Evolutionary conservation across 2,888 invertebrate genomes (phyloP), one percentile per base, ranked within the genome.

Genomic region (Saturnia japonica): DNA sequence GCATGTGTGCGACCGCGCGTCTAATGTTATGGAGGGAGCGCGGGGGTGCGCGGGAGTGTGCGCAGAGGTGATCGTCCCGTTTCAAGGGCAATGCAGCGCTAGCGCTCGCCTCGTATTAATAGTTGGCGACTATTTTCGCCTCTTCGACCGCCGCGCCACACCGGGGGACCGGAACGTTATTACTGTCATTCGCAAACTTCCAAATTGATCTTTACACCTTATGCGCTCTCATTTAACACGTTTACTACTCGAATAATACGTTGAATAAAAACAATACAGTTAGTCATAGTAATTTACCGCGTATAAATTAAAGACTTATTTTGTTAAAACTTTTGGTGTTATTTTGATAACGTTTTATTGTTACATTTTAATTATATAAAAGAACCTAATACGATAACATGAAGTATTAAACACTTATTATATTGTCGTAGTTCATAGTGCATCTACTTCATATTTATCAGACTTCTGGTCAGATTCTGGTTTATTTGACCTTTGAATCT

Each of bases 51-150:
- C 85, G 81, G 79, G 86, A 81, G 91, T 88, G 89, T 84, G 90
- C 85, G 89, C 87, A 68, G 91, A 88, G 93, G 93, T 93, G 92
- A 94, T 91, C 92, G 93, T 78, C 91, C 93, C 89, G 88, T 85
- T 92, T 94, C 93, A 94, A 94, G 93, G 93, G 93, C 93, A 90
- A 80, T 93, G 93, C 93, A 93, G 88, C 86, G 83, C 91, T 90
- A 91, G 91, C 89, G 91, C 88, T 89, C 88, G 86, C 85, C 84
- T 84, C 82, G 85, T 93, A 93, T 93, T 91, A 92, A 93, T 93
- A 93, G 93, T 91, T 89, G 88, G 87, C 87, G 89, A 93, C 92
- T 94, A 94, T 93, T 93, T 92, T 91, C 89, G 91, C 92, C 85
- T 84, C 89, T 85, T 85, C 86, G 64, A 86, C 84, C 85, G 72